These are phyloP conservation scores for Anhinga rufa DNA, from an alignment of 2,113 vertebrate genomes.

Conservation along the genomic window DNA sequence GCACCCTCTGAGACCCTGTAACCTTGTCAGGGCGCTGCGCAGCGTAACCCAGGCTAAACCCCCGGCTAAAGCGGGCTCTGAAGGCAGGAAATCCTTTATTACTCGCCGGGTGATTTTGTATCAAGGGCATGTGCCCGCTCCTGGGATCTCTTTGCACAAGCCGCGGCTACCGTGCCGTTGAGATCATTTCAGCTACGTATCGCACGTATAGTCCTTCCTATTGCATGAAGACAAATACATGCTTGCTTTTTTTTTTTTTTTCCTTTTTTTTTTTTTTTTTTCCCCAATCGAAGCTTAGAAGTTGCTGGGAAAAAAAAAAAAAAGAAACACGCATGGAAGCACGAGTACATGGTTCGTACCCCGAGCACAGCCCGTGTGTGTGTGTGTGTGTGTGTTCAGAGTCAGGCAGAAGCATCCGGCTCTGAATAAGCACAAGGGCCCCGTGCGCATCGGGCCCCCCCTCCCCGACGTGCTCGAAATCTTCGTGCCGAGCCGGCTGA, in stretches of 20 bases:
- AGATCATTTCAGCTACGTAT: background rate
- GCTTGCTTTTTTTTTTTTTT: background rate
- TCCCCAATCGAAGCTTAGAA: background rate
- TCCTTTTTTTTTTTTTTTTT: too few species aligned
- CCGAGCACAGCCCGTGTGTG: rapidly evolving
- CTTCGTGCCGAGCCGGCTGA: background rate
- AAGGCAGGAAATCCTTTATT: conserved; percentile 25
- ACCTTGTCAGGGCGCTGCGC: background rate
- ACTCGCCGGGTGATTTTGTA: background rate
- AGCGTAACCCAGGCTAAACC: background rate
- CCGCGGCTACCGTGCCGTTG: background rate
- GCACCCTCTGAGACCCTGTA: background rate
- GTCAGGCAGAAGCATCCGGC: background rate
- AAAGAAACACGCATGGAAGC: background rate
- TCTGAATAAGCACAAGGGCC: background rate
- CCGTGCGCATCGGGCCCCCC: background rate
- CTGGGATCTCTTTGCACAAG: background rate
- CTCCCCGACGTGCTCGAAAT: background rate
- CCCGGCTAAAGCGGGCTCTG: background rate
- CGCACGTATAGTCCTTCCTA: background rate
- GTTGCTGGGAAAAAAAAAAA: background rate
- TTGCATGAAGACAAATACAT: background rate
- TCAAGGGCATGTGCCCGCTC: conserved; percentile 30
- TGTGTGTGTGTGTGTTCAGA: background rate
- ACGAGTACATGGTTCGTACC: rapidly evolving